These are phyloP conservation scores for Calycopis cecrops DNA, from an alignment of 1,140 invertebrate genomes.

Conservation along the genomic window DNA sequence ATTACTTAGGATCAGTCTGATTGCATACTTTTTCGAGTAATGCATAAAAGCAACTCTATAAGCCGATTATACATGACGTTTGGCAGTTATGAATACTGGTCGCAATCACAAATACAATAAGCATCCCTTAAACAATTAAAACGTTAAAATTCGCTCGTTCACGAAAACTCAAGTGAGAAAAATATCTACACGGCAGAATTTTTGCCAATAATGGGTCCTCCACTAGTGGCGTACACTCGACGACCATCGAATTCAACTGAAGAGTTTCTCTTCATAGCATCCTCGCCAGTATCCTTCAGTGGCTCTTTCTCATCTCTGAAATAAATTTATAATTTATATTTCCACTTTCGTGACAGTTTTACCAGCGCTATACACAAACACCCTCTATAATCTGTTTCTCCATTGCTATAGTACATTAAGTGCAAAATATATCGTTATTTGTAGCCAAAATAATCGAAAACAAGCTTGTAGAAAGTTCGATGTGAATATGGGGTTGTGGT, in stretches of 20 bases:
- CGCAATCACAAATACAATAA: slow-evolving; percentile 64
- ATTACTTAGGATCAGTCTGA: background rate
- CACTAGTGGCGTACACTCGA: slow-evolving; percentile 85
- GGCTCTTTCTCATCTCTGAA: slow-evolving; percentile 88
- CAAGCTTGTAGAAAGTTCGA: background rate
- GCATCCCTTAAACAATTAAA: slow-evolving; percentile 26
- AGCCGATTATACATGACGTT: slow-evolving; percentile 50
- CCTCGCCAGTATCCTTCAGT: slow-evolving; percentile 80
- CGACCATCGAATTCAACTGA: slow-evolving; percentile 88
- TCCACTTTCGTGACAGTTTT: background rate
- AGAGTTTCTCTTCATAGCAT: slow-evolving; percentile 82
- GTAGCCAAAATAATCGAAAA: background rate
- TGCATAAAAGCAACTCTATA: slow-evolving; percentile 15
- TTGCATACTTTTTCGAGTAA: background rate
- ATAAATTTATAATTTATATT: slow-evolving; percentile 19
- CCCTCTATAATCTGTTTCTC: background rate
- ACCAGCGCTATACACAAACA: slow-evolving; percentile 1
- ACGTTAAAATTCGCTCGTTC: slow-evolving; percentile 24
- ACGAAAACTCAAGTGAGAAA: background rate
- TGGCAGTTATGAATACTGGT: slow-evolving; percentile 67
- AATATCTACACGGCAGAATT: slow-evolving; percentile 84
- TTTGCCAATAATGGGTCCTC: slow-evolving; percentile 85
- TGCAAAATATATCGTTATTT: slow-evolving; percentile 3
- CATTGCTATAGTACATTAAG: slow-evolving; percentile 4
- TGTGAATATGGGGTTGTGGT: background rate